phyloP scores from a whole-genome alignment of 2,888 invertebrate genomes.

The Blomia tropicalis region DNA sequence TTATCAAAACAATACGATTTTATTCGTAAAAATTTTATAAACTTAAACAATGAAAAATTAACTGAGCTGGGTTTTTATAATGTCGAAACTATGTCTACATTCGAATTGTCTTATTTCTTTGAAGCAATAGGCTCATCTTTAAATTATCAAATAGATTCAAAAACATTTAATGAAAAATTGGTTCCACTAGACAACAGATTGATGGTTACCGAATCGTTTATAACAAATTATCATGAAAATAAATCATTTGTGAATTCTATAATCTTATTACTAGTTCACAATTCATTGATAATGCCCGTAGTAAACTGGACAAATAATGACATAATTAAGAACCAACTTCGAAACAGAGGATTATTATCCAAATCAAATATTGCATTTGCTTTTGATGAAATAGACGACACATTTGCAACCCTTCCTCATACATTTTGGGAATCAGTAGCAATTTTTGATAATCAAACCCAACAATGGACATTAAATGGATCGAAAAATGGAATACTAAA shows the following conservation, averaged over 20 bases:
- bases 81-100: constrained; percentile 9
- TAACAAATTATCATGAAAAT: neutral
- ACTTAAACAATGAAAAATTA: constrained; percentile 8
- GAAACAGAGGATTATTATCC: neutral
- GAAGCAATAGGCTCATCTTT: constrained; percentile 23
- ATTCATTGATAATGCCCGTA: constrained; percentile 2
- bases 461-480: constrained; percentile 22
- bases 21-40: neutral
- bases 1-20: constrained; percentile 21
- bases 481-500: constrained; percentile 23
- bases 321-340: neutral
- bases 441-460: neutral
- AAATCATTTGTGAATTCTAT: constrained; percentile 11
- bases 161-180: neutral
- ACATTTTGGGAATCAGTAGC: constrained; percentile 24
- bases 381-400: constrained; percentile 20
- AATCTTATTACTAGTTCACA: constrained; percentile 9
- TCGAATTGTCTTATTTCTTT: constrained; percentile 21
- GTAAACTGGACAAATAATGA: constrained; percentile 14
- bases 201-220: constrained; percentile 1
- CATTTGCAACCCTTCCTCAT: constrained; percentile 12
- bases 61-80: constrained; percentile 8
- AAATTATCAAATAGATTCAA: neutral
- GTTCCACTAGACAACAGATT: neutral
- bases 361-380: constrained; percentile 24